These are phyloP conservation scores for Cyrtodaria siliqua DNA, from an alignment of 2,888 invertebrate genomes.

Conservation along the genomic window DNA sequence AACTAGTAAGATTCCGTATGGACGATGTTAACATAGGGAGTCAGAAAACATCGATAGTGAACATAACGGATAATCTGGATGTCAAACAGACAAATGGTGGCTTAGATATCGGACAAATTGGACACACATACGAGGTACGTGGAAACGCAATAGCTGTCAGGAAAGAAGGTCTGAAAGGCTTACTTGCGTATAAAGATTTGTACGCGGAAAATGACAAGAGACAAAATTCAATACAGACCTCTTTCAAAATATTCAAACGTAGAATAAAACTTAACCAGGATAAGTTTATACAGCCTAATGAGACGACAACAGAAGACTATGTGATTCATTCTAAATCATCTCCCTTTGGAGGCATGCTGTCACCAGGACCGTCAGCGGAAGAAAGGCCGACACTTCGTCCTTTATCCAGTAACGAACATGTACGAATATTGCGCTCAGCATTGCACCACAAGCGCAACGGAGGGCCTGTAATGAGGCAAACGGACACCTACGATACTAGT, in stretches of 20 bases:
- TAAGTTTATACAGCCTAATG: constrained; percentile 62
- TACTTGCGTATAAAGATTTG: constrained; percentile 55
- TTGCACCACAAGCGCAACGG: constrained; percentile 55
- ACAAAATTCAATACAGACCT: constrained; percentile 53
- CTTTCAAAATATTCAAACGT: constrained; percentile 58
- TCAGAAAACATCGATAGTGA: constrained; percentile 53
- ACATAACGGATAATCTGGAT: constrained; percentile 39
- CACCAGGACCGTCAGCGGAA: constrained; percentile 19
- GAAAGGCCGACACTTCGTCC: constrained; percentile 34
- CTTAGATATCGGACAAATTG: constrained; percentile 1
- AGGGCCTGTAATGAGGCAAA: constrained; percentile 34
- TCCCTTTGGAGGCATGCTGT: constrained; percentile 36
- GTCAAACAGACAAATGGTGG: not conserved
- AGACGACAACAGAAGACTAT: constrained; percentile 60
- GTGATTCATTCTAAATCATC: constrained; percentile 52
- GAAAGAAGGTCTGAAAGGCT: constrained; percentile 54
- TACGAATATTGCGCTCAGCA: constrained; percentile 54
- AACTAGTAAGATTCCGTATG: constrained; percentile 63
- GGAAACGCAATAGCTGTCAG: constrained; percentile 66
- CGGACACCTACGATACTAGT: constrained; percentile 29
- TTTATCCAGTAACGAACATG: constrained; percentile 44
- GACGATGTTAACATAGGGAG: constrained; percentile 55
- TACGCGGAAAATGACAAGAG: constrained; percentile 56
- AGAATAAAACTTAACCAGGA: constrained; percentile 60
- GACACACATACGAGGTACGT: constrained; percentile 62